Percentiles rank a stretch among this genome's conserved stretches.
Evolutionary conservation across 2,888 invertebrate species (phyloP).

Genomic region (Bombyx huttoni): DNA sequence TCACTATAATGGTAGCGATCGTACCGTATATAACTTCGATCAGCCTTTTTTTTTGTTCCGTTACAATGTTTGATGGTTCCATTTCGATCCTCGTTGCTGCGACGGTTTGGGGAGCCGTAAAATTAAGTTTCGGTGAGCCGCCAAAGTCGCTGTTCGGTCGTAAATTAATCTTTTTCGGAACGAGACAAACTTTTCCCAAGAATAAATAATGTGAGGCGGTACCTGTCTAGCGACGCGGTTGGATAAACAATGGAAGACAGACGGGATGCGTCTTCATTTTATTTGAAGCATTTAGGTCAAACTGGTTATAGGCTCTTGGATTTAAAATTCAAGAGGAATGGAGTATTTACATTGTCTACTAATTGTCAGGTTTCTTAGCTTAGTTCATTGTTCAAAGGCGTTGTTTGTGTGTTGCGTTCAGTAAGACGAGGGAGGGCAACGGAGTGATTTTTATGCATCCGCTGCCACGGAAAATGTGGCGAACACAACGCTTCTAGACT

Average conservation of each 20-base stretch:
- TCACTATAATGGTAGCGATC: constrained; percentile 26
- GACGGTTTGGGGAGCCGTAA: constrained; percentile 7
- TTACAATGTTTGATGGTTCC: constrained; percentile 14
- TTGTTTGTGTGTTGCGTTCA: constrained; percentile 42
- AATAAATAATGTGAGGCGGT: constrained; percentile 16
- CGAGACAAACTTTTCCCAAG: not conserved
- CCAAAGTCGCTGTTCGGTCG: constrained; percentile 5
- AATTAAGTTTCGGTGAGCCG: constrained; percentile 9
- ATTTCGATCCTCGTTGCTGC: not conserved
- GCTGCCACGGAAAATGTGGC: constrained; percentile 40
- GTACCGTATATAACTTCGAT: constrained; percentile 14
- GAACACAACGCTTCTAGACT: constrained; percentile 33
- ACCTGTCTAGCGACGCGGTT: constrained; percentile 16
- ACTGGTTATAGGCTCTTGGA: not conserved
- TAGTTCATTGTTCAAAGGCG: constrained; percentile 35
- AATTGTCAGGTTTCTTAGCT: constrained; percentile 30
- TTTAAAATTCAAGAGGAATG: constrained; percentile 44
- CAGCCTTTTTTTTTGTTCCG: constrained; percentile 16
- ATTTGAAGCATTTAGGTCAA: not conserved
- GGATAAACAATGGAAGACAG: constrained; percentile 22
- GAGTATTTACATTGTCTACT: constrained; percentile 37
- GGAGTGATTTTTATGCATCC: constrained; percentile 42
- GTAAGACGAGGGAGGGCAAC: constrained; percentile 23
- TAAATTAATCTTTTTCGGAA: constrained; percentile 7
- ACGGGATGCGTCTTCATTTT: not conserved